phyloP scores from a whole-genome alignment of 2,888 invertebrate species.

The Agrochola litura region DNA sequence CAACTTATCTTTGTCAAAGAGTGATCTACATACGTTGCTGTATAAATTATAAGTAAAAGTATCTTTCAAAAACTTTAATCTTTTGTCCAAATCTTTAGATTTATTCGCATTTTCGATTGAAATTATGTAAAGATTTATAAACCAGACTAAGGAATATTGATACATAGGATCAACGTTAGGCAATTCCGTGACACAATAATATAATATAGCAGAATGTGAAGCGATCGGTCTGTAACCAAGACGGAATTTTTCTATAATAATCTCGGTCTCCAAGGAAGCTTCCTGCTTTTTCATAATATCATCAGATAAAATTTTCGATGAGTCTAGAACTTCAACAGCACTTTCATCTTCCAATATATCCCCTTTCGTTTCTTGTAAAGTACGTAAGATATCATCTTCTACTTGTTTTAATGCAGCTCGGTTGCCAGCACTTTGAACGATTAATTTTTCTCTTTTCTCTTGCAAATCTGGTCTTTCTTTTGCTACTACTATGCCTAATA shows the following conservation, averaged over 20 bases:
- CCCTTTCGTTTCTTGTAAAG: constrained; percentile 95
- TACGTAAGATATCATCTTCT: constrained; percentile 96
- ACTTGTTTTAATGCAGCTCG: constrained; percentile 95
- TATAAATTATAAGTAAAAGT: constrained; percentile 95
- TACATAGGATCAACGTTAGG: constrained; percentile 97
- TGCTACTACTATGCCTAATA: constrained; percentile 95
- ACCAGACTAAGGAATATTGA: constrained; percentile 96
- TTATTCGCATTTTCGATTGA: constrained; percentile 94
- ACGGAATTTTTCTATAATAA: constrained; percentile 94
- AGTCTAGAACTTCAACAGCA: constrained; percentile 96
- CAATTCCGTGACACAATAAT: constrained; percentile 95
- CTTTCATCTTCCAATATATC: constrained; percentile 97
- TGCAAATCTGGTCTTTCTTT: constrained; percentile 96
- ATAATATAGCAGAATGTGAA: constrained; percentile 94
- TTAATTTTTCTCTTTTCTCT: constrained; percentile 94
- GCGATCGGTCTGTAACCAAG: constrained; percentile 94
- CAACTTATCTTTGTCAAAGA: constrained; percentile 96
- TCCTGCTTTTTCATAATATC: constrained; percentile 96
- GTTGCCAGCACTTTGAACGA: constrained; percentile 95
- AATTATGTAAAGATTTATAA: constrained; percentile 94
- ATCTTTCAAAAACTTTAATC: constrained; percentile 93
- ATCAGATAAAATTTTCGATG: constrained; percentile 95
- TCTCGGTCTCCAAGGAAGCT: constrained; percentile 94
- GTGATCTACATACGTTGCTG: constrained; percentile 95
- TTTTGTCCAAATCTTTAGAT: constrained; percentile 93